Conservation (phyloP, 1,140 invertebrate genomes). For the Metaphire vulgaris region DNA sequence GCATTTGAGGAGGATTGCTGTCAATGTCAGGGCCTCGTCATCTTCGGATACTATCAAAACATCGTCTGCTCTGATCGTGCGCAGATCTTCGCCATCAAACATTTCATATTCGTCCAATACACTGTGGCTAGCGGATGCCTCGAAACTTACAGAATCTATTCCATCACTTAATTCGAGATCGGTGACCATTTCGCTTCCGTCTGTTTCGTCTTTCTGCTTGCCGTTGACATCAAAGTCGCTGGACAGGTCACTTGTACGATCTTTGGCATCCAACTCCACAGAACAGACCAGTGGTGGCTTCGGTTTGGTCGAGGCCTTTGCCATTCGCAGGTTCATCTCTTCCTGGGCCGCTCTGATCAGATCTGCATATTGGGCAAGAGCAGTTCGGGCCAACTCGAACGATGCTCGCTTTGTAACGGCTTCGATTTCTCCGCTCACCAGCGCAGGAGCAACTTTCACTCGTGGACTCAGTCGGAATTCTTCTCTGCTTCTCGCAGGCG, state of each 20-base stretch:
- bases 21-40: too few relatives aligned
- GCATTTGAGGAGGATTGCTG: too few relatives aligned
- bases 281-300: too few relatives aligned
- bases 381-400: conserved; percentile 17
- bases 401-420: neutral
- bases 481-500: too few relatives aligned
- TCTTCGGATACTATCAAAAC: neutral
- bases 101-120: conserved; percentile 8
- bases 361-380: conserved; percentile 20
- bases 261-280: too few relatives aligned
- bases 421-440: neutral
- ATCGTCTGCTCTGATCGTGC: neutral
- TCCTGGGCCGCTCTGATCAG: conserved; percentile 20
- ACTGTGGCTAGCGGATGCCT: neutral
- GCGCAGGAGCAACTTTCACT: too few relatives aligned
- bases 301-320: neutral
- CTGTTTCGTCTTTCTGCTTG: too few relatives aligned
- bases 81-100: conserved; percentile 15
- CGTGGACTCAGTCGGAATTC: too few relatives aligned
- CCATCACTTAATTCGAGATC: neutral
- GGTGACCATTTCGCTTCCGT: too few relatives aligned
- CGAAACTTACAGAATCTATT: neutral
- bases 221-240: too few relatives aligned
- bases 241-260: too few relatives aligned
- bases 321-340: neutral